Base-by-base conservation (phyloP, 2,888 invertebrate species). In the Ecliptopera silaceata region DNA sequence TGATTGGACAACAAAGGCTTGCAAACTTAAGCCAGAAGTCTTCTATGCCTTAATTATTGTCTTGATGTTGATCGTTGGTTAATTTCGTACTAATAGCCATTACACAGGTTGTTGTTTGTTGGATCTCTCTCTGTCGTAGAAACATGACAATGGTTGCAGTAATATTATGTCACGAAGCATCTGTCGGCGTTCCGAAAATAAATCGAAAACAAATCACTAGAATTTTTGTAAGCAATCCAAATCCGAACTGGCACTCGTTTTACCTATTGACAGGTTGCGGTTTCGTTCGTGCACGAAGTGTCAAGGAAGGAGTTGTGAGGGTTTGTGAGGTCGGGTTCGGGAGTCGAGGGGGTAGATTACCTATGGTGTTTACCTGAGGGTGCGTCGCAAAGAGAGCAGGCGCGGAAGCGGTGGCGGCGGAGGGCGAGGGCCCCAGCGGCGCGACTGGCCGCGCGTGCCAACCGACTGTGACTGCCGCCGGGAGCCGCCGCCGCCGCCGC, bases 391-490 rank as follows among this genome's bases (percentile, higher is more conserved):
- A 66, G 68, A 66, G 75, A 71, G 82, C 73, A 79, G 74, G 59
- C 68, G 83, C 80, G 78, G 75, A 57, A 68, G 73, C 72, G 74
- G 74, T 70, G 75, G 68, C 61, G 70, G 80, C 75, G 78, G 74
- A 56, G 69, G 70, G 77, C 76, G 73, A 72, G 75, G 75, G 82
- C 83, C 82, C 84, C 84, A 75, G 68, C 67, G 75, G 84, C 88
- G 87, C 90, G 90, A 87, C 82, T 86, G 82, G 76, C 84, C 89
- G 83, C 88, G 82, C 82, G 77, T 82, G 85, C 85, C 85, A 82
- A 78, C 87, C 82, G 86, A 82, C 67, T 75, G 75, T 78, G 72
- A 89, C 89, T 89, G 88, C 88, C 75, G 79, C 68, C 49, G 49
- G 31, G 45, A n/a, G 72, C 65, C 69, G 71, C 67, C 64, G 68